phyloP scores from a whole-genome alignment of 2,113 vertebrate species.

The Piprites chloris region DNA sequence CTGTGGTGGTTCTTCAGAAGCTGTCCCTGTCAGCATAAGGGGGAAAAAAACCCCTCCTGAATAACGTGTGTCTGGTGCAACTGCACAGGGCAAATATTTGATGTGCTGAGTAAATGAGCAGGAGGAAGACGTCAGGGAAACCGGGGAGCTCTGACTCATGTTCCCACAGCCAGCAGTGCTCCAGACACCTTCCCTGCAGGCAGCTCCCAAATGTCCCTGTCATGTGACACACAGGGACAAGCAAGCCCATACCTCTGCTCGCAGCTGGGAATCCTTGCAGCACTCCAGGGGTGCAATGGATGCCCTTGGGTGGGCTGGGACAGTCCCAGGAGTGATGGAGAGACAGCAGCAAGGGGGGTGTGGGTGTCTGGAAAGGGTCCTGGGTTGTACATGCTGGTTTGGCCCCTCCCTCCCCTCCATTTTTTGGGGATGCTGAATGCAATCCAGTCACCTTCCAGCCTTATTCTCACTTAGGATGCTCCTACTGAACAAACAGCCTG shows the following conservation, averaged over 20 bases:
- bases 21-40: not conserved
- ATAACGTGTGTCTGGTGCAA: not conserved
- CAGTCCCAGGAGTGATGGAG: not conserved
- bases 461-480: not conserved
- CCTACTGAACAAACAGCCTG: rapidly evolving
- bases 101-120: conserved; percentile 36
- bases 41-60: not conserved
- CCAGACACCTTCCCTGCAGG: conserved; percentile 26
- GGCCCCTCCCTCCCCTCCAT: rapidly evolving
- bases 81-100: conserved; percentile 37
- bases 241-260: not conserved
- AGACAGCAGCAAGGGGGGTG: not conserved
- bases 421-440: not conserved
- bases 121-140: conserved; percentile 17
- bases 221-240: not conserved
- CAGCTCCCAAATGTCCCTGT: conserved; percentile 1
- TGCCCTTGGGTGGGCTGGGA: not conserved
- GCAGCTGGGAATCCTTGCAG: not conserved
- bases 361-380: not conserved
- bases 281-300: not conserved
- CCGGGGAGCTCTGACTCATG: conserved; percentile 28
- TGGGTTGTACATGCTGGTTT: not conserved
- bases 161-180: not conserved
- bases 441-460: not conserved
- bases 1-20: not conserved